These are phyloP conservation scores for Mesocentrotus franciscanus DNA, from an alignment of 53 echinoderm and acorn worm genomes.

Conservation along the genomic window DNA sequence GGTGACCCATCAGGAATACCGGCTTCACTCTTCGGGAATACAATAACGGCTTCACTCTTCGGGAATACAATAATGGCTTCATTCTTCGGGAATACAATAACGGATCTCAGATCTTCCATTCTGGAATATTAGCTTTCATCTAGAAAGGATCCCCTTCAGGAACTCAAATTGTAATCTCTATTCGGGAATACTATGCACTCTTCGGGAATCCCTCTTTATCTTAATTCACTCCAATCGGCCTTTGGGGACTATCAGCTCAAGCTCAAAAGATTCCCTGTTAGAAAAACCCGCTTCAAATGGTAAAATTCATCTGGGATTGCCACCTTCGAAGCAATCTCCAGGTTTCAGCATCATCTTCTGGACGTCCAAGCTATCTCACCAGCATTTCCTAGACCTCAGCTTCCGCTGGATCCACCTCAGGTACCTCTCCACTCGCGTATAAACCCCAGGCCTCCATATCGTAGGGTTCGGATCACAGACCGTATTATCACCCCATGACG, in stretches of 20 bases:
- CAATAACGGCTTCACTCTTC: too few relatives aligned
- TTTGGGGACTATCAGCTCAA: too few relatives aligned
- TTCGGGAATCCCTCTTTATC: too few relatives aligned
- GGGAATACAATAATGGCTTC: too few relatives aligned
- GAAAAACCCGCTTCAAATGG: neutral
- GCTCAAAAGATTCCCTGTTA: too few relatives aligned
- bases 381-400: constrained; percentile 73
- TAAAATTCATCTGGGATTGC: neutral
- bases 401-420: constrained; percentile 84
- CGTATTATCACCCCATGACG: constrained; percentile 91
- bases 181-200: neutral
- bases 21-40: too few relatives aligned
- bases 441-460: constrained; percentile 82
- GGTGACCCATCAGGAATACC: too few relatives aligned
- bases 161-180: neutral
- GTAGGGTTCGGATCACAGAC: constrained; percentile 77
- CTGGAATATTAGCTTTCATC: neutral
- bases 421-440: constrained; percentile 84
- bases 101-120: too few relatives aligned
- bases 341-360: neutral
- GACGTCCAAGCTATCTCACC: neutral
- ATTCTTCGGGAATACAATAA: too few relatives aligned
- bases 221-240: too few relatives aligned
- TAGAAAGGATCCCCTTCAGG: neutral
- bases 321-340: neutral